Evolutionary conservation across 2,113 vertebrate species (phyloP).

Genomic region (Tringa solitaria): DNA sequence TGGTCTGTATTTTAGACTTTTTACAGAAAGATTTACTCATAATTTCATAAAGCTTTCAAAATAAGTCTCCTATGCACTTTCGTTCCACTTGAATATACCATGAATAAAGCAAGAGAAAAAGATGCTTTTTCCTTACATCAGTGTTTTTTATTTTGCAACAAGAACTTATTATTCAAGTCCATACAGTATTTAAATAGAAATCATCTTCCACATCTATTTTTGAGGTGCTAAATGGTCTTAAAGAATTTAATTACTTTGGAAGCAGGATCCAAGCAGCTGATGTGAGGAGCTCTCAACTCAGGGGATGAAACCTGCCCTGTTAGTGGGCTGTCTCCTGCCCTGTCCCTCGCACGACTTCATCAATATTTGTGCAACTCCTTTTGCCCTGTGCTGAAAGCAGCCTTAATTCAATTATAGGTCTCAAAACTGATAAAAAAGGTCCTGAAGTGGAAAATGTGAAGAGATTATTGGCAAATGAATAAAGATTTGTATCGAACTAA

Average conservation of each 20-base stretch:
- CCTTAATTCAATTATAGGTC: slow-evolving; percentile 88
- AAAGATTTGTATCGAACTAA: slow-evolving; percentile 88
- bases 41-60: not conserved
- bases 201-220: slow-evolving; percentile 69
- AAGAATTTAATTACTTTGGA: slow-evolving; percentile 71
- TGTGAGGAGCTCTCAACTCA: slow-evolving; percentile 33
- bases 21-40: not conserved
- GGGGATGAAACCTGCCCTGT: slow-evolving; percentile 50
- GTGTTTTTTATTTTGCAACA: not conserved
- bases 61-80: fast-evolving
- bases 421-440: slow-evolving; percentile 84
- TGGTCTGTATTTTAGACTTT: not conserved
- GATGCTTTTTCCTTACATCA: not conserved
- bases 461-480: slow-evolving; percentile 94
- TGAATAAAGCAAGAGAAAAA: not conserved
- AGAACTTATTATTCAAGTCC: not conserved
- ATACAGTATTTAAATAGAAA: not conserved
- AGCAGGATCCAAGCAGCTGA: slow-evolving; percentile 58
- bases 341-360: slow-evolving; percentile 82
- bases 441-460: slow-evolving; percentile 83
- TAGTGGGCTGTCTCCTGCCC: slow-evolving; percentile 66
- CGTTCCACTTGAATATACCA: not conserved
- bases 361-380: slow-evolving; percentile 74
- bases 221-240: slow-evolving; percentile 72
- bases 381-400: slow-evolving; percentile 83